Evolutionary conservation across 2,888 invertebrate species (phyloP).

Genomic region (Agriotes lineatus): DNA sequence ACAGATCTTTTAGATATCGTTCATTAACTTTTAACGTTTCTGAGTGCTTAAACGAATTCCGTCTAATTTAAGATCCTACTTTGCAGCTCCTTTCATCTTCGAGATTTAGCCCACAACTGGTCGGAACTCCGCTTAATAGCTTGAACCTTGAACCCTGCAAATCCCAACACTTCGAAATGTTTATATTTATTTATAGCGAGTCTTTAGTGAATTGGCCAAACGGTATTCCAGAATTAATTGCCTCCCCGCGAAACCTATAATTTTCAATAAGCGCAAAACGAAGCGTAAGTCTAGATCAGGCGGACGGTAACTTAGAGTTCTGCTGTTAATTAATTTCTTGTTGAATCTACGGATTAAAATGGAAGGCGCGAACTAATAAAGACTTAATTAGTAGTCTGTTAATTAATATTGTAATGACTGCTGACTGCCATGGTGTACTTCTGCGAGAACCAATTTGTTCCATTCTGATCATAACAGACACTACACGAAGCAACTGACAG

Average conservation of each 20-base stretch:
- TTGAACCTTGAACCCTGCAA: slow-evolving; percentile 1
- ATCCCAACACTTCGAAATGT: not conserved
- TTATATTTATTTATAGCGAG: no score
- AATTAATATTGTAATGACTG: slow-evolving; percentile 38
- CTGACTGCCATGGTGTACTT: slow-evolving; percentile 14
- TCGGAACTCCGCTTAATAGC: slow-evolving; percentile 3
- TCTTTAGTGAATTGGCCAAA: no score
- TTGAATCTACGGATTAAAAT: slow-evolving; percentile 36
- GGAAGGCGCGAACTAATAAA: slow-evolving; percentile 31
- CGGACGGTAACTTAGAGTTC: slow-evolving; percentile 27
- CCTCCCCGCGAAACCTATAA: not conserved
- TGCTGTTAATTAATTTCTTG: slow-evolving; percentile 36
- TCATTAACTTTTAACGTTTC: slow-evolving; percentile 23
- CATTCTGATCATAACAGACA: slow-evolving; percentile 10
- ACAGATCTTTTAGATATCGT: slow-evolving; percentile 10
- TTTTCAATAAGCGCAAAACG: not conserved
- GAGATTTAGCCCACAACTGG: not conserved
- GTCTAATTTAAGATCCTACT: slow-evolving; percentile 17
- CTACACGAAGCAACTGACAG: not conserved
- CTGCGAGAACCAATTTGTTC: slow-evolving; percentile 18
- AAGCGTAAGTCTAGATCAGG: slow-evolving; percentile 14
- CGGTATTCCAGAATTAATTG: not conserved
- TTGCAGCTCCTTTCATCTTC: slow-evolving; percentile 18
- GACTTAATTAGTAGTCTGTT: slow-evolving; percentile 38
- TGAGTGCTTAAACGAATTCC: slow-evolving; percentile 21